phyloP scores from a whole-genome alignment of 37 sponge, comb jelly and placozoan species.

The Lycopodina hypogea region DNA sequence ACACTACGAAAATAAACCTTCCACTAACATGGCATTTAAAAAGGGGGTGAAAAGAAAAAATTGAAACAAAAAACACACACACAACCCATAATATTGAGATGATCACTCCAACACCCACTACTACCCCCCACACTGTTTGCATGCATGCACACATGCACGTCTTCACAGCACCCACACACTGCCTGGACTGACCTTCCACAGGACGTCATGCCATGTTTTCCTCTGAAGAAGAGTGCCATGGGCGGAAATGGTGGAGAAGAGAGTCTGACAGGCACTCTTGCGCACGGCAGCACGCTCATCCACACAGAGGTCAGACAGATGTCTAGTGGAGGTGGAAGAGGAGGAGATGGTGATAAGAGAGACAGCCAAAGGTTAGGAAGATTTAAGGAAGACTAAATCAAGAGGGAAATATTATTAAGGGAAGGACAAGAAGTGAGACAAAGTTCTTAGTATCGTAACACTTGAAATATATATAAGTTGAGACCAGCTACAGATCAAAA shows the following conservation, averaged over 20 bases:
- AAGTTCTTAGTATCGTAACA: too few relatives aligned
- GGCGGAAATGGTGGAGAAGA: conserved; percentile 91
- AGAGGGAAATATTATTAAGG: background rate
- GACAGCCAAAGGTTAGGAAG: background rate
- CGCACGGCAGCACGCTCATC: conserved; percentile 86
- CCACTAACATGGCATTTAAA: too few relatives aligned
- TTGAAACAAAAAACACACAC: too few relatives aligned
- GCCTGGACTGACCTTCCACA: conserved; percentile 87
- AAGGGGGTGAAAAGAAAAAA: too few relatives aligned
- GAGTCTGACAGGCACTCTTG: conserved; percentile 96
- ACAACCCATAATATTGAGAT: too few relatives aligned
- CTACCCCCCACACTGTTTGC: too few relatives aligned
- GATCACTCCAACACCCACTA: too few relatives aligned
- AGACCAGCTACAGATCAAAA: too few relatives aligned
- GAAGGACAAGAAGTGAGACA: background rate
- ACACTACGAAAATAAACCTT: too few relatives aligned
- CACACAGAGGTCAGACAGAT: conserved; percentile 82
- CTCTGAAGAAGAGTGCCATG: conserved; percentile 80
- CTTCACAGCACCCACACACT: too few relatives aligned
- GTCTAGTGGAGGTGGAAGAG: conserved; percentile 10
- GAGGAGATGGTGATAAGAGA: background rate
- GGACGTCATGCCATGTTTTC: conserved; percentile 79
- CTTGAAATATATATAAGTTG: too few relatives aligned
- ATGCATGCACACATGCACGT: too few relatives aligned
- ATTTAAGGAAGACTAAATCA: background rate